Conservation (phyloP, 2,888 invertebrate species). For the Eupithecia centaureata region DNA sequence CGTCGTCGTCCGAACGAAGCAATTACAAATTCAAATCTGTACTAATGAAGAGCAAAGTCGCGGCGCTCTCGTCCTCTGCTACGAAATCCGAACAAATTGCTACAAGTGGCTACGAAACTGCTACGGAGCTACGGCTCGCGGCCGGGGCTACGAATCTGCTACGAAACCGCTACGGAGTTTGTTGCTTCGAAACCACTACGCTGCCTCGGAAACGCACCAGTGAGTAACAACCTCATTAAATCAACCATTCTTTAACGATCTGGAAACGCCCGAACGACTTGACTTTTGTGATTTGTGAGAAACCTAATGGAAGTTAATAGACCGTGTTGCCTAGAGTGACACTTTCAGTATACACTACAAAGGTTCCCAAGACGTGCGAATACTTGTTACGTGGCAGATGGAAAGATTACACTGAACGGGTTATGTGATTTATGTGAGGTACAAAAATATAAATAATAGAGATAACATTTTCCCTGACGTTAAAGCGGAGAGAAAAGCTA, state of each 20-base stretch:
- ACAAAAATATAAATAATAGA: not conserved
- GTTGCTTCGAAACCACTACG: constrained; percentile 8
- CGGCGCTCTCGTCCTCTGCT: not conserved
- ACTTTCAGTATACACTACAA: not conserved
- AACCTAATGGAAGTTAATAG: not conserved
- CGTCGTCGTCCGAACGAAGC: not conserved
- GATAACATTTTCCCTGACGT: not conserved
- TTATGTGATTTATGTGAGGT: not conserved
- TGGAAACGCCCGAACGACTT: not conserved
- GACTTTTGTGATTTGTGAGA: not conserved
- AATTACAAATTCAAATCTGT: not conserved
- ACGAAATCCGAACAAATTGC: not conserved
- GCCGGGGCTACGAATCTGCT: constrained; percentile 3
- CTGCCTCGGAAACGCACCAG: not conserved
- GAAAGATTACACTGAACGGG: not conserved
- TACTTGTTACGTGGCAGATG: not conserved
- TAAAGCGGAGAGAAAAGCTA: not conserved
- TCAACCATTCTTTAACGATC: not conserved
- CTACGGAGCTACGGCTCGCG: not conserved
- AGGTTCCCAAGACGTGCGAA: not conserved
- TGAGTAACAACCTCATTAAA: not conserved
- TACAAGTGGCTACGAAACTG: not conserved
- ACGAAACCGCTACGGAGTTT: constrained; percentile 1
- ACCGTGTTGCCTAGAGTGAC: not conserved
- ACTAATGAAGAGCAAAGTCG: not conserved